Conservation (phyloP, 2,888 invertebrate species). For the Dione juno region DNA sequence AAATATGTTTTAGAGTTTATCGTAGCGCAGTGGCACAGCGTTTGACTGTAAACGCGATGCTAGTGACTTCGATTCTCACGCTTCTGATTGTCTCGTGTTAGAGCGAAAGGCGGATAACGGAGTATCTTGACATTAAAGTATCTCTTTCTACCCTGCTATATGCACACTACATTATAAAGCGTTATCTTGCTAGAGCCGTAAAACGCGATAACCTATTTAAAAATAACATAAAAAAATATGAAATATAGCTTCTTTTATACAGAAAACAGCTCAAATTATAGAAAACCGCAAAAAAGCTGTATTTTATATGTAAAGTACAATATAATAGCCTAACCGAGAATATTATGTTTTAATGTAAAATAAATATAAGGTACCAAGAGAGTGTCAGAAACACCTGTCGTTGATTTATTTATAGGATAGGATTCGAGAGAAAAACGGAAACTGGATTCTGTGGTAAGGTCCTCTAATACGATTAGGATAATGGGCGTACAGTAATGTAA, state of each 20-base stretch:
- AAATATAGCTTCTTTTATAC: not conserved
- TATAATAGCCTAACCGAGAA: not conserved
- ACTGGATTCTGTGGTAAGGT: constrained; percentile 13
- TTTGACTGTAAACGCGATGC: too few species aligned
- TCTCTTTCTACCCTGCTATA: too few species aligned
- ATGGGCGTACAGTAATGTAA: not conserved
- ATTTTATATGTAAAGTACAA: not conserved
- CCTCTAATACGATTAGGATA: constrained; percentile 21
- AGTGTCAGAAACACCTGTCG: constrained; percentile 62
- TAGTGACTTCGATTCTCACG: too few species aligned
- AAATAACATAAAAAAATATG: not conserved
- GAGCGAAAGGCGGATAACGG: too few species aligned
- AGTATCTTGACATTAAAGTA: too few species aligned
- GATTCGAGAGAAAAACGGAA: constrained; percentile 57
- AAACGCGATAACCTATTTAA: too few species aligned
- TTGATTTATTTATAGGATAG: constrained; percentile 69
- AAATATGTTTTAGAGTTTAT: too few species aligned
- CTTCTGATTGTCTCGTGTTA: too few species aligned
- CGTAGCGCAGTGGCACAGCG: too few species aligned
- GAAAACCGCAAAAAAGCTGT: not conserved
- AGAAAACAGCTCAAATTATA: not conserved
- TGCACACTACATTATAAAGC: too few species aligned
- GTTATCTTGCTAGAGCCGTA: too few species aligned
- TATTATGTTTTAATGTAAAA: constrained; percentile 28
- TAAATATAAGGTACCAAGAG: constrained; percentile 34